phyloP scores from a whole-genome alignment of 1,140 invertebrate genomes.

The Drosophila micromelanica region DNA sequence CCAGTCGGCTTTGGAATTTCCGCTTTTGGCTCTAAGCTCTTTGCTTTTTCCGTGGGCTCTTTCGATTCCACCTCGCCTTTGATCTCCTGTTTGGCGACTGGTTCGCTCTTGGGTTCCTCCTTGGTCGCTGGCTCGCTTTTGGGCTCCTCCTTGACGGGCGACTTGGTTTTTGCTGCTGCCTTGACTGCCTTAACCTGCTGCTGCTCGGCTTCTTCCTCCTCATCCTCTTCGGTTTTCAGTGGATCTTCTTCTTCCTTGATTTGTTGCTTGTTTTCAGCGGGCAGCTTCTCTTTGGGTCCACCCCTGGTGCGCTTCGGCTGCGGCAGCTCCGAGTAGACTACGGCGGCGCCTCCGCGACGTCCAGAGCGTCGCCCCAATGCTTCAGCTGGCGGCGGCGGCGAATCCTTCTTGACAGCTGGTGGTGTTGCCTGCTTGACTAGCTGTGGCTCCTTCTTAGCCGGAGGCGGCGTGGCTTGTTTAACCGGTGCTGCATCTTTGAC shows the following conservation, averaged over 20 bases:
- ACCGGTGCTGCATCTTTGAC: not conserved
- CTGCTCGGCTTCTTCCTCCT: conserved; percentile 2
- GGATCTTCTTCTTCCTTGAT: conserved; percentile 25
- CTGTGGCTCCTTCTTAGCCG: not conserved
- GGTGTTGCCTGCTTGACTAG: conserved; percentile 30
- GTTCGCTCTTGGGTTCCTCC: conserved; percentile 5
- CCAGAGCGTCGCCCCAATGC: conserved; percentile 62
- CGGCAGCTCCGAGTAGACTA: conserved; percentile 62
- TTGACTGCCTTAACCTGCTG: conserved; percentile 6
- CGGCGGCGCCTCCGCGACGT: conserved; percentile 63
- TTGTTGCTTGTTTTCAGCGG: conserved; percentile 26
- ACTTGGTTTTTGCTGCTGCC: conserved; percentile 24
- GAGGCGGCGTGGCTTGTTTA: conserved; percentile 9
- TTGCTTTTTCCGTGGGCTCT: conserved; percentile 19
- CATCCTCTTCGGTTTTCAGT: conserved; percentile 9
- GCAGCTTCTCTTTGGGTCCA: conserved; percentile 42
- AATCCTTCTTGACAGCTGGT: conserved; percentile 30
- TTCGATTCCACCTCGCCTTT: conserved; percentile 1
- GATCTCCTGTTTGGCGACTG: not conserved
- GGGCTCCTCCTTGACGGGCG: conserved; percentile 14
- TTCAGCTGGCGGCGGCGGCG: conserved; percentile 21
- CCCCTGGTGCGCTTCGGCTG: conserved; percentile 72
- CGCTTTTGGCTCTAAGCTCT: conserved; percentile 14
- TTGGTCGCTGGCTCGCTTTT: not conserved
- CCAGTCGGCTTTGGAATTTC: conserved; percentile 22